Percentiles rank a stretch among this genome's conserved stretches.
phyloP scores from a whole-genome alignment of 2,888 invertebrate genomes.

The Cremastinae sp. region DNA sequence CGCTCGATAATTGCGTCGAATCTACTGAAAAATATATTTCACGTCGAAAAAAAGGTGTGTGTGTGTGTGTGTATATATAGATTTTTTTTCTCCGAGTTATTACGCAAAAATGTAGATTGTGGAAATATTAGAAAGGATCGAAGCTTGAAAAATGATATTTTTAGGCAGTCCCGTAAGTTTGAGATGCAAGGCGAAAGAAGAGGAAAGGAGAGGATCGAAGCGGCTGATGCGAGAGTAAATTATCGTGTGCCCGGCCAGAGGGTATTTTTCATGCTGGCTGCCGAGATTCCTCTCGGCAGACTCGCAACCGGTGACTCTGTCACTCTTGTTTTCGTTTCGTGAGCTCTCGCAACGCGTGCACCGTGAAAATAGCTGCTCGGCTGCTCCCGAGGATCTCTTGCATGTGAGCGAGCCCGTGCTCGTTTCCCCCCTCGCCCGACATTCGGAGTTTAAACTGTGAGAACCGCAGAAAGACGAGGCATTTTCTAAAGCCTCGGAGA shows the following conservation, averaged over 20 bases:
- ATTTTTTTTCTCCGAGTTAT: background rate
- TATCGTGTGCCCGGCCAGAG: no score
- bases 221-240: no score
- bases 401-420: conserved; percentile 25
- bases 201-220: no score
- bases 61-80: no score
- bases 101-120: background rate
- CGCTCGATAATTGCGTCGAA: conserved; percentile 33
- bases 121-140: no score
- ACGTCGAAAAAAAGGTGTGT: background rate
- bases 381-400: conserved; percentile 41
- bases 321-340: conserved; percentile 74
- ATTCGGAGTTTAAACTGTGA: conserved; percentile 49
- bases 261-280: background rate
- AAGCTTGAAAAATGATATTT: no score
- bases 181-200: no score
- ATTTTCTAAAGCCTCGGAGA: conserved; percentile 43
- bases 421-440: conserved; percentile 20
- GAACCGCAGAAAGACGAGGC: conserved; percentile 47
- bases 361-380: background rate
- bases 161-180: no score
- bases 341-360: conserved; percentile 57
- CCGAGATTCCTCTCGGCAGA: background rate
- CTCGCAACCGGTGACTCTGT: conserved; percentile 21
- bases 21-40: background rate